Evolutionary conservation across 2,113 vertebrate genomes (phyloP).

Genomic region (Ailurus styani): DNA sequence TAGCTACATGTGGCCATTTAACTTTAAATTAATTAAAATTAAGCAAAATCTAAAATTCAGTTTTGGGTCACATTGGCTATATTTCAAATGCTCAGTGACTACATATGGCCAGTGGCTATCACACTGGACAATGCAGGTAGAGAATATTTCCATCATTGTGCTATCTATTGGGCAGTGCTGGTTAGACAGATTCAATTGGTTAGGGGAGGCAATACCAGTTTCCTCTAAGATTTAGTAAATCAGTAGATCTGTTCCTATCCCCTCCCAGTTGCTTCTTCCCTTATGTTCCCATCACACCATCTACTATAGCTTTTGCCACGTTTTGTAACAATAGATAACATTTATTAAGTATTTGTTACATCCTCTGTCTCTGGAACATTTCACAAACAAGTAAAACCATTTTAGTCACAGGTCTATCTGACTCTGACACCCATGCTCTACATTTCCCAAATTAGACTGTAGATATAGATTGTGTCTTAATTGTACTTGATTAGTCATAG

Average conservation of each 20-base stretch:
- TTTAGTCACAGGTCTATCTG: neutral
- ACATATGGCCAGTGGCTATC: neutral
- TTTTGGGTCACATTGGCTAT: neutral
- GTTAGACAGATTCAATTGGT: neutral
- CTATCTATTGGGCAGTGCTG: neutral
- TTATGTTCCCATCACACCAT: neutral
- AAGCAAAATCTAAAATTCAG: constrained; percentile 23
- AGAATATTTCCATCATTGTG: neutral
- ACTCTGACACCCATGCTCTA: neutral
- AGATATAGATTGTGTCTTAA: neutral
- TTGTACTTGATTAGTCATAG: neutral
- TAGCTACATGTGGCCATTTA: neutral
- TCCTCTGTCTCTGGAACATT: neutral
- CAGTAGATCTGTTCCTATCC: neutral
- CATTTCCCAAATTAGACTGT: neutral
- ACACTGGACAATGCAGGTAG: neutral
- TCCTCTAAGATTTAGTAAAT: neutral
- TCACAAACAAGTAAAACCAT: neutral
- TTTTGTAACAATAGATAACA: neutral
- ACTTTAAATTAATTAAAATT: neutral
- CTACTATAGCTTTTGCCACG: neutral
- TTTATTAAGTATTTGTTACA: neutral
- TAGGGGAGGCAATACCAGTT: neutral
- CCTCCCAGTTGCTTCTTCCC: neutral
- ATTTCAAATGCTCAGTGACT: neutral